A percentile compares a stretch with the other conserved stretches of the same genome.
Conservation (phyloP, 2,113 vertebrate genomes). For the Micronycteris hirsuta region DNA sequence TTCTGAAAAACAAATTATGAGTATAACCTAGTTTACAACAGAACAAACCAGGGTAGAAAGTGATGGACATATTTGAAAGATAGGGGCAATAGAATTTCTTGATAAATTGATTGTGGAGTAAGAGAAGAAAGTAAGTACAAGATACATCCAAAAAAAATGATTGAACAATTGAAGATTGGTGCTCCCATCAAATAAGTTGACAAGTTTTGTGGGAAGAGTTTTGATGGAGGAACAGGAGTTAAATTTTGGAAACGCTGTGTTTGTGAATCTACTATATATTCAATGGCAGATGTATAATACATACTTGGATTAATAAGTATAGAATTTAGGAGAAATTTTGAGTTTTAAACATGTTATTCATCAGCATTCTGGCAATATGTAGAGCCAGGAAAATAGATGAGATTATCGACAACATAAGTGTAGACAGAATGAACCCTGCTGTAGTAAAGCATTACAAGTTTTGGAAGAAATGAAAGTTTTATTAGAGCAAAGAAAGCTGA, state of each 20-base stretch:
- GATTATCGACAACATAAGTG: background rate
- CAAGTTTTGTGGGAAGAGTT: background rate
- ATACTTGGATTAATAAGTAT: background rate
- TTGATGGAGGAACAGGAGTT: background rate
- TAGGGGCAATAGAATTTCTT: background rate
- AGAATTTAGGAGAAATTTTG: background rate
- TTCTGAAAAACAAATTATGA: background rate
- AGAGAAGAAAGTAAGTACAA: background rate
- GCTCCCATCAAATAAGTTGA: background rate
- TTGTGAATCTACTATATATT: background rate
- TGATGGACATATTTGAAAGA: background rate
- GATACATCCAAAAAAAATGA: background rate
- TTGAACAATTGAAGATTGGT: background rate
- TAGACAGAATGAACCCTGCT: background rate
- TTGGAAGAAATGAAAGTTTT: background rate
- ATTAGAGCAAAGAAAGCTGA: background rate
- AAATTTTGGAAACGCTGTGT: background rate
- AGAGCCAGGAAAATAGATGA: background rate
- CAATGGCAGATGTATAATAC: background rate
- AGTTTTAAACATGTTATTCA: background rate
- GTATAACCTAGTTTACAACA: background rate
- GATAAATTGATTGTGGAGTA: background rate
- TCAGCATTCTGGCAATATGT: background rate
- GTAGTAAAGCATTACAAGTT: background rate
- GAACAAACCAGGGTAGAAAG: background rate